Base-by-base conservation (phyloP, 2,888 invertebrate species). In the Agrilus cyanescens region DNA sequence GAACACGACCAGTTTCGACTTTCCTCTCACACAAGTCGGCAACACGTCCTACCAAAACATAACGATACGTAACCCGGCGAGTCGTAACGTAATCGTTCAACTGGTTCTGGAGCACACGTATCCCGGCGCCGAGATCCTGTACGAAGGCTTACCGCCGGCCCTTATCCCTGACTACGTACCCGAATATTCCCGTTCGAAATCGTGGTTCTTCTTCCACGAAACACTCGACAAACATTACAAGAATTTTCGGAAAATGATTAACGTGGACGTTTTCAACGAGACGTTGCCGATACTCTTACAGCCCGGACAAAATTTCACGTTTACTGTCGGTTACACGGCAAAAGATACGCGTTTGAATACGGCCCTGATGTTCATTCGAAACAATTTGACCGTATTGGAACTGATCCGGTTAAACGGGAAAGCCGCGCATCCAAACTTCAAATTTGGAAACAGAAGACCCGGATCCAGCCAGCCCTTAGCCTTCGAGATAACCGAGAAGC, bases 301-400 rank as follows among this genome's bases (percentile, higher is more conserved):
- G 51, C 79, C 83, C 13, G 74, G 70, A 39, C 73, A 73, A 12
- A 68, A 69, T 55, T 53, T 70, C 20, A 71, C 70, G 43, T 56
- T 76, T 4, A 58, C 59, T 40, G 54, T 78, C 4, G 67, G 62
- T 16, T 76, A 76, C 60, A 55, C 63, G 50, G 74, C 75, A 15
- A 52, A 57, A 30, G 60, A 61, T 42, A 53, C 72, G 4, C 61
- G 60, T 25, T 54, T 67, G 14, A 67, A 72, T 53, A 66, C 73
- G 33, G 69, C 74, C 1, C 62, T 71, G 45, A 59, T 78, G 10
- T 72, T 74, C 51, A 61, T 79, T 63, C 82, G 95, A 55, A 97
- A 96, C 65, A 97, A 97, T 66, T 70, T 97, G 58, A 97, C 96
- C 0, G 79, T 91, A 31, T 65, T 95, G 58, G 96, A 97, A 66